Evolutionary conservation across 2,113 vertebrate genomes (phyloP).

Genomic region (Sinocyclocheilus anshuiensis): DNA sequence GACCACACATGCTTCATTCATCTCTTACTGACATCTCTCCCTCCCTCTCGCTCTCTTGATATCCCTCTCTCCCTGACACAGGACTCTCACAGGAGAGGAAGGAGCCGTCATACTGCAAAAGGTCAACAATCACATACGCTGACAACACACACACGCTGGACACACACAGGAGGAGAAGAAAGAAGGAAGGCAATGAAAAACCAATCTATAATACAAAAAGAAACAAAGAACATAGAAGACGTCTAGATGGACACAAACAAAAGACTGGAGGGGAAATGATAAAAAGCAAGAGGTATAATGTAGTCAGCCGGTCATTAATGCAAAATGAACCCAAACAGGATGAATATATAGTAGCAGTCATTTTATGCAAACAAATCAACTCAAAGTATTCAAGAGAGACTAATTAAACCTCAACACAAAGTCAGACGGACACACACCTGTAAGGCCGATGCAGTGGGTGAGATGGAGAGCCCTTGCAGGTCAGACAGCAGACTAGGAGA

Average conservation of each 20-base stretch:
- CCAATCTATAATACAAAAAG: not conserved
- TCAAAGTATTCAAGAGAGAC: not conserved
- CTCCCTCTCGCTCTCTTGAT: constrained; percentile 28
- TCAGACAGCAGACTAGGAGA: constrained; percentile 84
- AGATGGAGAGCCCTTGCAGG: constrained; percentile 88
- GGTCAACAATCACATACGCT: constrained; percentile 77
- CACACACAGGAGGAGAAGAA: constrained; percentile 11
- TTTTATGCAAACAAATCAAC: not conserved
- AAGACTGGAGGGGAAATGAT: not conserved
- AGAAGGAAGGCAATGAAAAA: constrained; percentile 57
- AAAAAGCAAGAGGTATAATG: not conserved
- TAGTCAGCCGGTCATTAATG: not conserved
- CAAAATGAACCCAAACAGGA: not conserved
- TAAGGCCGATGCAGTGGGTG: constrained; percentile 76
- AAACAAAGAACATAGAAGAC: constrained; percentile 27
- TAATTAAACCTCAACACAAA: not conserved
- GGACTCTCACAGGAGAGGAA: constrained; percentile 69
- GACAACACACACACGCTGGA: constrained; percentile 62
- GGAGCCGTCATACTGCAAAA: constrained; percentile 75
- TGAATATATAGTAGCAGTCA: not conserved
- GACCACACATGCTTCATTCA: constrained; percentile 60
- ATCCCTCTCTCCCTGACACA: constrained; percentile 43
- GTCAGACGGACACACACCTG: constrained; percentile 71
- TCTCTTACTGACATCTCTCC: constrained; percentile 11
- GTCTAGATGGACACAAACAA: constrained; percentile 36